phyloP scores from a whole-genome alignment of 2,888 invertebrate genomes.

The Phragmatobia fuliginosa region DNA sequence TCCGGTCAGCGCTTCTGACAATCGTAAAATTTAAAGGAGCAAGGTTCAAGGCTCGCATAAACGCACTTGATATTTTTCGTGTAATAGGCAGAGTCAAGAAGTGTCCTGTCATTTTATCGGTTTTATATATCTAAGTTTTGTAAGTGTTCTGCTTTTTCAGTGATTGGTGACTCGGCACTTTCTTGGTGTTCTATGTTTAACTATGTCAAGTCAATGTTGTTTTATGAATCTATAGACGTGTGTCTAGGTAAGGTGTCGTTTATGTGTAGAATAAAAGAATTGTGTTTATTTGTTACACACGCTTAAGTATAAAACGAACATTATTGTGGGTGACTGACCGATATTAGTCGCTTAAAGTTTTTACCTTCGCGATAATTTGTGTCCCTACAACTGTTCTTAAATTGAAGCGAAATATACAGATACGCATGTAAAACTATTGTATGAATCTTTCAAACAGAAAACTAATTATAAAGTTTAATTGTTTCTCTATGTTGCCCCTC shows the following conservation, averaged over 20 bases:
- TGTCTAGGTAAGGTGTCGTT: too few relatives aligned
- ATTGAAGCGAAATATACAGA: background rate
- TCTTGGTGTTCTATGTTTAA: background rate
- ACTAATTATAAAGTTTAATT: background rate
- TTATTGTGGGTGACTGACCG: too few relatives aligned
- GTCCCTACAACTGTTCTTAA: background rate
- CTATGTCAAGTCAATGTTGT: too few relatives aligned
- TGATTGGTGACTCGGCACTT: background rate
- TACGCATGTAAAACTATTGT: too few relatives aligned
- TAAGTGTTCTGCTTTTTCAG: background rate
- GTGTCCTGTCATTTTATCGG: constrained; percentile 5
- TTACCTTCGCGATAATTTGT: too few relatives aligned
- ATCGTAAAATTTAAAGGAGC: constrained; percentile 23
- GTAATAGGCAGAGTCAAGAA: constrained; percentile 3
- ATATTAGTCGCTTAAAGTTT: too few relatives aligned
- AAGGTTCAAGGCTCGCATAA: constrained; percentile 34
- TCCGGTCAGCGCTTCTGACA: constrained; percentile 12
- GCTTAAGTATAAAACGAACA: too few relatives aligned
- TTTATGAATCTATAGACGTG: too few relatives aligned
- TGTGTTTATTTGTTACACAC: too few relatives aligned
- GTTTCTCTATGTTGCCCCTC: background rate
- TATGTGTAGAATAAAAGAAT: too few relatives aligned
- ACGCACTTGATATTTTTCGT: constrained; percentile 7
- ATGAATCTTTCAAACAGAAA: background rate
- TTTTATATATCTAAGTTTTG: background rate